Evolutionary conservation across 1,140 invertebrate species (phyloP).

Genomic region (Teleopsis dalmanni): DNA sequence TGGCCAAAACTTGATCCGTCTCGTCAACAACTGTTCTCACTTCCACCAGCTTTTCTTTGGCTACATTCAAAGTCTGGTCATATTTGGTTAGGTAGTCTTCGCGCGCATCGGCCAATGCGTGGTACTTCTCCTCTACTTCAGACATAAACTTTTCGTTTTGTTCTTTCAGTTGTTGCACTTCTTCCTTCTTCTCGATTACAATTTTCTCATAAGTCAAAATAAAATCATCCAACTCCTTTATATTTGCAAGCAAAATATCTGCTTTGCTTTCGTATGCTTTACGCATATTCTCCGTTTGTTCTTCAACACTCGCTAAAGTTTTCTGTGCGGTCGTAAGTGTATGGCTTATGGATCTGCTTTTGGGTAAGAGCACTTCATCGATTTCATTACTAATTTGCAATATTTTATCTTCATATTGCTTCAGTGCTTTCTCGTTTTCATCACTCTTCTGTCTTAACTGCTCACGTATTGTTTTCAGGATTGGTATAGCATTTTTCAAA

Average conservation of each 20-base stretch:
- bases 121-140: conserved; percentile 19
- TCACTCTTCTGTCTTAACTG: too few relatives aligned
- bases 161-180: background rate
- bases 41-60: conserved; percentile 8
- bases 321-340: background rate
- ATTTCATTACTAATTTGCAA: conserved; percentile 3
- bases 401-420: conserved; percentile 4
- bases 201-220: background rate
- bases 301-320: background rate
- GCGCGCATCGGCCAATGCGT: conserved; percentile 9
- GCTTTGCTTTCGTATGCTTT: background rate
- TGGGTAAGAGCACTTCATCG: background rate
- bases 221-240: background rate
- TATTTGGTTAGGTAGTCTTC: conserved; percentile 11
- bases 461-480: too few relatives aligned
- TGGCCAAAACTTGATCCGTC: too few relatives aligned
- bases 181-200: background rate
- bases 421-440: conserved; percentile 1
- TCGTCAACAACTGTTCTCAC: background rate
- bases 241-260: background rate
- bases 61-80: conserved; percentile 6
- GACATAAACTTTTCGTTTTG: conserved; percentile 13
- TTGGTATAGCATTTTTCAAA: too few relatives aligned
- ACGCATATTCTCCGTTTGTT: background rate
- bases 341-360: too few relatives aligned